Evolutionary conservation across 2,113 vertebrate species (phyloP).

Genomic region (Riparia riparia): DNA sequence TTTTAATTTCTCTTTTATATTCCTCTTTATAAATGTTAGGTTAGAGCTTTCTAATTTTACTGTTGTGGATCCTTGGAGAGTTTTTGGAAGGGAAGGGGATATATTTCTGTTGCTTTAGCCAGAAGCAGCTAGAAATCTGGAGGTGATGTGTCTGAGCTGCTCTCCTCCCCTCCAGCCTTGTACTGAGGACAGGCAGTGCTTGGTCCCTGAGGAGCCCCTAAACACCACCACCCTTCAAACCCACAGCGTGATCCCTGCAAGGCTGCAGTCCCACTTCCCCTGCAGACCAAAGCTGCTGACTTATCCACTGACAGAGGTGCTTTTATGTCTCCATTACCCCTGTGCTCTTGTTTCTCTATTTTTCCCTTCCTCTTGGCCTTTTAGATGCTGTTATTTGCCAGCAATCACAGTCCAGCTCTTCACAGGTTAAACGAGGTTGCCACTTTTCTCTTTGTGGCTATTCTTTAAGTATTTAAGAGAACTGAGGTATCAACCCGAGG

Average conservation of each 20-base stretch:
- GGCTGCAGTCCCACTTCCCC: not conserved
- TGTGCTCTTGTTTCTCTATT: not conserved
- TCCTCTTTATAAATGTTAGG: not conserved
- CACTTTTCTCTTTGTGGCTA: not conserved
- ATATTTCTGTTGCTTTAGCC: not conserved
- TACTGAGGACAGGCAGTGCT: not conserved
- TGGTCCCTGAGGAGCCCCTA: not conserved
- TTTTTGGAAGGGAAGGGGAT: not conserved
- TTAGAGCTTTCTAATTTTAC: conserved; percentile 18
- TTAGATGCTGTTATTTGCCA: not conserved
- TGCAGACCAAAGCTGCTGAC: accelerated
- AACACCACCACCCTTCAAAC: not conserved
- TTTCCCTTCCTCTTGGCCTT: not conserved
- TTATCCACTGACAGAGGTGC: not conserved
- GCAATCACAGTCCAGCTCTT: not conserved
- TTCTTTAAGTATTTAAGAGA: not conserved
- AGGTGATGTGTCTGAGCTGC: not conserved
- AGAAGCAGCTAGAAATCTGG: not conserved
- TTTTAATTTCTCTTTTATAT: not conserved
- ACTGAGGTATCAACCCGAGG: accelerated
- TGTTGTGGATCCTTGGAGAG: conserved; percentile 8
- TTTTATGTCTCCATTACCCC: not conserved
- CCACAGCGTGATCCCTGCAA: accelerated
- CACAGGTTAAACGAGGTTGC: not conserved
- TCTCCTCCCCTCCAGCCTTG: not conserved